Evolutionary conservation across 2,888 invertebrate genomes (phyloP), one percentile per base, ranked within the genome.

Genomic region (Orchestes rusci): DNA sequence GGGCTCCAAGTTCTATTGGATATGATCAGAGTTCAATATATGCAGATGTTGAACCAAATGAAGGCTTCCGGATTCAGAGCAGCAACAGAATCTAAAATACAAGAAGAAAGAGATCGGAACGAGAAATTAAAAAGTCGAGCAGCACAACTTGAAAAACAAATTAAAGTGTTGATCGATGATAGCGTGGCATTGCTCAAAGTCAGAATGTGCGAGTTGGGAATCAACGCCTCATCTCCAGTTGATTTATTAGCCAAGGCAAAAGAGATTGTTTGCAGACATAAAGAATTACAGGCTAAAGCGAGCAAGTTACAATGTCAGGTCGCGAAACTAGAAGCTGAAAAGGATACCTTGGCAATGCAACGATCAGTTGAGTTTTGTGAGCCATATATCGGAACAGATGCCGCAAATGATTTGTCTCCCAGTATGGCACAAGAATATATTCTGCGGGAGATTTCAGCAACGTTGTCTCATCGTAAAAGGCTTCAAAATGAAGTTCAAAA

Each of bases 101-200:
- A 84, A 44, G 79, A 80, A 58, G 93, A 95, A 66, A 84, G 82
- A 41, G 62, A 62, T 20, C 77, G 84, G 45, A 90, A 91, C 68
- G 78, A 82, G 58, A 83, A 84, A 59, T 69, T 93, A 51, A 84
- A 84, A 66, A 84, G 81, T 43, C 79, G 91, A 45, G 86, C 87
- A 31, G 84, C 84, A n/a, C 90, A 92, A 67, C 71, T 95, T 56
- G 92, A 94, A 62, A 91, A 91, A 65, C 92, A 94, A 73, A 92
- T 95, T 52, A 86, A 84, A 65, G 85, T 89, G 48, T 72, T 96
- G 51, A 91, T 93, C 53, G 87, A 88, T 59, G 94, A 95, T 66
- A 92, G 94, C 61, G 90, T 93, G 12, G 84, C 84, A 18, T 71
- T 93, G 54, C 72, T 95, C 29, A 90, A 92, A 67, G 83, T 85